Conservation (phyloP, 2,113 vertebrate species). For the Corythornis madagascariensis region DNA sequence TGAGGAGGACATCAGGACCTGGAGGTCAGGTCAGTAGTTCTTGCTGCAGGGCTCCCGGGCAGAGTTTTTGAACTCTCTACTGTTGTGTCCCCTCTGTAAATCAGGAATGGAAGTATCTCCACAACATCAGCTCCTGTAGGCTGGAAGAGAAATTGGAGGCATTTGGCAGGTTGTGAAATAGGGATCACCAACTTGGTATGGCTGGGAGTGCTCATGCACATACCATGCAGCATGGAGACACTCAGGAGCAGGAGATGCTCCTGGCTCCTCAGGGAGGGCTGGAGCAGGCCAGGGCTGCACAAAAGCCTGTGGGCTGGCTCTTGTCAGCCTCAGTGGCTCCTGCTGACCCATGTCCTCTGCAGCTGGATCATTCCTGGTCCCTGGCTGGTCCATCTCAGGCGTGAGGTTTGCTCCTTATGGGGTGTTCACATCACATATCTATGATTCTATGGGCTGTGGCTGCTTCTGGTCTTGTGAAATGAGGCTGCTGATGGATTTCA, state of each 20-base stretch:
- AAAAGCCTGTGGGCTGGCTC: not conserved
- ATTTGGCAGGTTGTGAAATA: not conserved
- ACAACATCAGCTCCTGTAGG: not conserved
- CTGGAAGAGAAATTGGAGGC: not conserved
- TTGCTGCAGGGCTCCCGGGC: not conserved
- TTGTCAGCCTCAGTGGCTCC: not conserved
- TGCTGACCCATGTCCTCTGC: not conserved
- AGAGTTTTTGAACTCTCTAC: not conserved
- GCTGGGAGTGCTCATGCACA: fast-evolving
- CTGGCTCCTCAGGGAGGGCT: not conserved
- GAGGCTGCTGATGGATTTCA: not conserved
- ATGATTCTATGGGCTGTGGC: not conserved
- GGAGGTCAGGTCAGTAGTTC: not conserved
- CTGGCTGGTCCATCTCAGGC: not conserved
- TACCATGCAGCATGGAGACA: fast-evolving
- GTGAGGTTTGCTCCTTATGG: not conserved
- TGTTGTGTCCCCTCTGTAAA: not conserved
- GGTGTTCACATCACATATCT: not conserved
- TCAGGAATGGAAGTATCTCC: not conserved
- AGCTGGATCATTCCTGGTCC: not conserved
- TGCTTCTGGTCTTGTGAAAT: not conserved
- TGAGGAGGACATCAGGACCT: not conserved
- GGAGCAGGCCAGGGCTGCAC: not conserved
- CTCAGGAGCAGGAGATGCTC: not conserved
- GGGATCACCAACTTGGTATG: not conserved